These are phyloP conservation scores for Sycobia sp. DNA, from an alignment of 1,140 invertebrate genomes.

Conservation along the genomic window DNA sequence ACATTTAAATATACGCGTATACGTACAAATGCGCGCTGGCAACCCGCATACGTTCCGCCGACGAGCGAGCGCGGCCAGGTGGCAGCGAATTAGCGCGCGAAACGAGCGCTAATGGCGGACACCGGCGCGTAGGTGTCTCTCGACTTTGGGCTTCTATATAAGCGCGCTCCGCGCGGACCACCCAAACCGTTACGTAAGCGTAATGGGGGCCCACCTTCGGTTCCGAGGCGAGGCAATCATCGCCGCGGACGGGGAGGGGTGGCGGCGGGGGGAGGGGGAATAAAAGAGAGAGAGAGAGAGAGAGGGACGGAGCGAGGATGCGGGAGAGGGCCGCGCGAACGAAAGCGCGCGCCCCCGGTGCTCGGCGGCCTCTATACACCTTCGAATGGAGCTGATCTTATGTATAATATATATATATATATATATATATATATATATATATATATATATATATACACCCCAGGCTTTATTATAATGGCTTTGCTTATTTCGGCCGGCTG, in stretches of 20 bases:
- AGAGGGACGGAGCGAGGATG: not conserved
- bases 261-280: not conserved
- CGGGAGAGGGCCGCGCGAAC: not conserved
- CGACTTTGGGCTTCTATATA: too few relatives aligned
- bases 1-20: too few relatives aligned
- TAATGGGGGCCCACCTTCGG: constrained; percentile 15
- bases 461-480: too few relatives aligned
- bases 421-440: too few relatives aligned
- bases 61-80: not conserved
- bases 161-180: too few relatives aligned
- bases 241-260: not conserved
- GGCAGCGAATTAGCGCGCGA: not conserved
- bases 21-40: not conserved
- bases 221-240: constrained; percentile 22
- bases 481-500: too few relatives aligned
- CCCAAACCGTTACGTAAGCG: constrained; percentile 46
- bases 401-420: too few relatives aligned
- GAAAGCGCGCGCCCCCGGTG: too few relatives aligned
- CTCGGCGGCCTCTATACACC: too few relatives aligned
- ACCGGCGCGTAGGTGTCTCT: constrained; percentile 41
- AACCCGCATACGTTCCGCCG: not conserved
- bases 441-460: too few relatives aligned
- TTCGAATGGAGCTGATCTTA: too few relatives aligned
- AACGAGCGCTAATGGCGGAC: constrained; percentile 21
- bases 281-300: not conserved